A percentile compares a stretch with the other conserved stretches of the same genome.
These are phyloP conservation scores for Abscondita cerata DNA, from an alignment of 2,888 invertebrate genomes.

Conservation along the genomic window DNA sequence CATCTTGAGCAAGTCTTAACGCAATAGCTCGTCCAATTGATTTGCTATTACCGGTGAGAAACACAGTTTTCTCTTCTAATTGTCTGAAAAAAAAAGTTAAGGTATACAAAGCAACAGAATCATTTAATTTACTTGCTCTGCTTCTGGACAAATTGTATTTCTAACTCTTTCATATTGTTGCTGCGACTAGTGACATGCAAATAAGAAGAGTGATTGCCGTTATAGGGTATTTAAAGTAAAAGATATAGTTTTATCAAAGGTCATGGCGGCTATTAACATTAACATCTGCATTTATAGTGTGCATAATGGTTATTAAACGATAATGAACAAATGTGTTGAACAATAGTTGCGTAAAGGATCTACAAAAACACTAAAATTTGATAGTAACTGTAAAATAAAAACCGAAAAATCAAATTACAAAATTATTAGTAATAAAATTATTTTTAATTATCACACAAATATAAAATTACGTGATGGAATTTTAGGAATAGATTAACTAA, in stretches of 20 bases:
- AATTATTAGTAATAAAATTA: too few species aligned
- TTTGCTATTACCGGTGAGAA: slow-evolving; percentile 95
- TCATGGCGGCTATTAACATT: neutral
- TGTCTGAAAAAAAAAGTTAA: slow-evolving; percentile 59
- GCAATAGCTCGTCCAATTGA: slow-evolving; percentile 97
- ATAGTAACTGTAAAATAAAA: too few species aligned
- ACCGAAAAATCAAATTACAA: too few species aligned
- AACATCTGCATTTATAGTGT: neutral
- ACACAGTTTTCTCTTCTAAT: slow-evolving; percentile 87
- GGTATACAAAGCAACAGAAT: neutral
- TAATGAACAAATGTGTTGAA: too few species aligned
- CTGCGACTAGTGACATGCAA: neutral
- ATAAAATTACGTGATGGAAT: too few species aligned
- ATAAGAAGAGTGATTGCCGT: neutral
- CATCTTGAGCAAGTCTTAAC: slow-evolving; percentile 89
- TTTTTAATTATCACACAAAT: too few species aligned
- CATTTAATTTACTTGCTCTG: neutral
- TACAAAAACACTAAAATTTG: too few species aligned
- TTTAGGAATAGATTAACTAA: too few species aligned
- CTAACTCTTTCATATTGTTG: neutral
- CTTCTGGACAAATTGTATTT: neutral
- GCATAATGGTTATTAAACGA: too few species aligned
- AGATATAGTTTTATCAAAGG: neutral
- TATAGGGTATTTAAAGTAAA: too few species aligned
- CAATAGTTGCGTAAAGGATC: too few species aligned